Evolutionary conservation across 2,888 invertebrate species (phyloP).

Genomic region (Uloborus plumipes): DNA sequence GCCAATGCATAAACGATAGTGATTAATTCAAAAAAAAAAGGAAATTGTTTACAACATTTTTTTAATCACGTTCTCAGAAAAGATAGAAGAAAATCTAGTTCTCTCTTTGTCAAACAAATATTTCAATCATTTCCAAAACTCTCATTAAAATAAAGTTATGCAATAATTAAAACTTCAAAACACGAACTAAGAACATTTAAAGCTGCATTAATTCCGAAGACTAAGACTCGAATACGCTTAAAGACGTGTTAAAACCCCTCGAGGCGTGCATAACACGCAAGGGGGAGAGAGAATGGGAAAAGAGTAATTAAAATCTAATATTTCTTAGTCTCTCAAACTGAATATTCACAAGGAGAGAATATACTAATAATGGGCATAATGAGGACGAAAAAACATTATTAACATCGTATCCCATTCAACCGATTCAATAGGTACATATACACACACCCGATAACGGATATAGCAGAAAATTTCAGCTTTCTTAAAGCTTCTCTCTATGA

Average conservation of each 20-base stretch:
- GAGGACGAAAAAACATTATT: conserved; percentile 10
- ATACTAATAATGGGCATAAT: conserved; percentile 26
- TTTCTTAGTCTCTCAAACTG: conserved; percentile 30
- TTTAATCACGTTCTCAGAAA: no score
- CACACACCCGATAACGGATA: conserved; percentile 18
- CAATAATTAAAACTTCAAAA: conserved; percentile 17
- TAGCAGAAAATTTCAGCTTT: conserved; percentile 32
- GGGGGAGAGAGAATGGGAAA: neutral
- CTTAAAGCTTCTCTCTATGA: conserved; percentile 35
- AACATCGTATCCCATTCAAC: conserved; percentile 50
- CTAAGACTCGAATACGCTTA: neutral
- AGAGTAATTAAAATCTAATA: conserved; percentile 53
- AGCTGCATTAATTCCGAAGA: conserved; percentile 21
- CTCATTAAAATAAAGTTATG: no score
- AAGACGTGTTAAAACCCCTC: conserved; percentile 15
- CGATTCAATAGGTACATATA: conserved; percentile 32
- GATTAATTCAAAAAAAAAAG: no score
- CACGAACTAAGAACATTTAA: neutral
- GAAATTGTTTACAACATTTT: no score
- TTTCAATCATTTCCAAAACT: no score
- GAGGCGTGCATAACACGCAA: neutral
- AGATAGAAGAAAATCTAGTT: no score
- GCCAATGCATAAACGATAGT: no score
- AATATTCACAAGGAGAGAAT: conserved; percentile 12
- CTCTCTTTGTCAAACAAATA: no score